Evolutionary conservation across 1,140 invertebrate genomes (phyloP).

Genomic region (Platyura marginata): DNA sequence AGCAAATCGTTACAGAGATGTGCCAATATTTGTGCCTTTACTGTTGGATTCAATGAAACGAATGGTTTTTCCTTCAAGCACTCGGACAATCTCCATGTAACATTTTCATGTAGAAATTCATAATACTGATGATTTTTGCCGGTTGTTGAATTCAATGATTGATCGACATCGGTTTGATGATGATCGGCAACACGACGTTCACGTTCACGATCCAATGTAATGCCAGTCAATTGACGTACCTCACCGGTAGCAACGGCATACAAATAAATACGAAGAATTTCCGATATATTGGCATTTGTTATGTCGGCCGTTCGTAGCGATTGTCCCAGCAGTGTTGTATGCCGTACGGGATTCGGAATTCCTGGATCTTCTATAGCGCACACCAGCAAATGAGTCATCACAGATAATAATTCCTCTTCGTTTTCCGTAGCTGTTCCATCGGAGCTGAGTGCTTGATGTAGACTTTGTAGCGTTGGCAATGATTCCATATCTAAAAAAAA

Average conservation of each 20-base stretch:
- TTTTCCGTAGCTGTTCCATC: conserved; percentile 50
- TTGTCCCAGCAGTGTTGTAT: conserved; percentile 75
- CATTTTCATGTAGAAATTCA: conserved; percentile 51
- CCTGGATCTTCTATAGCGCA: conserved; percentile 91
- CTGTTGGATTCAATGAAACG: conserved; percentile 64
- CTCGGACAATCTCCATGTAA: conserved; percentile 48
- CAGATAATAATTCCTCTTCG: conserved; percentile 71
- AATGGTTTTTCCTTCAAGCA: conserved; percentile 64
- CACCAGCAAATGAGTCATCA: conserved; percentile 75
- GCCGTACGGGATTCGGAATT: conserved; percentile 69
- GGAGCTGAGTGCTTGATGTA: conserved; percentile 70
- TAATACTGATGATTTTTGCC: conserved; percentile 62
- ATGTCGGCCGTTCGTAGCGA: conserved; percentile 82
- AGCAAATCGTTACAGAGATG: conserved; percentile 87
- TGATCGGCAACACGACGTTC: conserved; percentile 61
- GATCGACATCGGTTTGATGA: conserved; percentile 48
- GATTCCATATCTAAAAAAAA: conserved; percentile 57
- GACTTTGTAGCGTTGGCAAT: conserved; percentile 62
- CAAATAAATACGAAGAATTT: conserved; percentile 76
- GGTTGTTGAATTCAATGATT: conserved; percentile 34
- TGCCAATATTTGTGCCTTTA: conserved; percentile 72
- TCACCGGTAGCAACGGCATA: conserved; percentile 72
- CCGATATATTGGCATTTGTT: conserved; percentile 77
- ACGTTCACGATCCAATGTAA: conserved; percentile 54
- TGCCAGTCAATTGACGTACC: conserved; percentile 57